A percentile compares a stretch with the other conserved stretches of the same genome.
phyloP scores from a whole-genome alignment of 1,140 invertebrate species.

The Neodiprion fabricii region DNA sequence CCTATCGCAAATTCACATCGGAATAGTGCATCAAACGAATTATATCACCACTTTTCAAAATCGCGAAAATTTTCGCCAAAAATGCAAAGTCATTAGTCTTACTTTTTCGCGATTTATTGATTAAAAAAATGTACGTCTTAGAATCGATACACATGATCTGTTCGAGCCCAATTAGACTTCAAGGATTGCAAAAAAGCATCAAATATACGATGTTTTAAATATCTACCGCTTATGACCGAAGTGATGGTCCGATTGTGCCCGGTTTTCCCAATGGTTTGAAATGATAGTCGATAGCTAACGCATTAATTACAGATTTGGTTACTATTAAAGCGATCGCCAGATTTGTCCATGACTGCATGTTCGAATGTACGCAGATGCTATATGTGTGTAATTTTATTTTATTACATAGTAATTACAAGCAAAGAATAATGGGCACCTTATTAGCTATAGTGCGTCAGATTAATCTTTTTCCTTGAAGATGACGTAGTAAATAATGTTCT shows the following conservation, averaged over 20 bases:
- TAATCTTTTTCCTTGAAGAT: conserved; percentile 9
- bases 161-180: too few species aligned
- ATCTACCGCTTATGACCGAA: neutral
- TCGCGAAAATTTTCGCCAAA: too few species aligned
- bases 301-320: neutral
- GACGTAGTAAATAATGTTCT: neutral
- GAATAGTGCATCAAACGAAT: too few species aligned
- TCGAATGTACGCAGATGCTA: neutral
- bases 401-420: conserved; percentile 34
- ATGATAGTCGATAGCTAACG: conserved; percentile 2
- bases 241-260: neutral
- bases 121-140: too few species aligned
- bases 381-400: conserved; percentile 20
- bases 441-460: neutral
- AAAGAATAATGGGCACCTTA: conserved; percentile 29
- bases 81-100: too few species aligned
- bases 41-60: too few species aligned
- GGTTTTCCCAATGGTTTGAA: neutral
- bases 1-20: too few species aligned
- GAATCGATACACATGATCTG: too few species aligned
- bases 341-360: neutral
- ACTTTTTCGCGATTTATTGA: too few species aligned
- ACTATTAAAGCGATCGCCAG: too few species aligned
- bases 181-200: too few species aligned
- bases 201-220: neutral